Percentiles rank a stretch among this genome's conserved stretches.
phyloP scores from a whole-genome alignment of 2,113 vertebrate species.

The Silurus asotus region DNA sequence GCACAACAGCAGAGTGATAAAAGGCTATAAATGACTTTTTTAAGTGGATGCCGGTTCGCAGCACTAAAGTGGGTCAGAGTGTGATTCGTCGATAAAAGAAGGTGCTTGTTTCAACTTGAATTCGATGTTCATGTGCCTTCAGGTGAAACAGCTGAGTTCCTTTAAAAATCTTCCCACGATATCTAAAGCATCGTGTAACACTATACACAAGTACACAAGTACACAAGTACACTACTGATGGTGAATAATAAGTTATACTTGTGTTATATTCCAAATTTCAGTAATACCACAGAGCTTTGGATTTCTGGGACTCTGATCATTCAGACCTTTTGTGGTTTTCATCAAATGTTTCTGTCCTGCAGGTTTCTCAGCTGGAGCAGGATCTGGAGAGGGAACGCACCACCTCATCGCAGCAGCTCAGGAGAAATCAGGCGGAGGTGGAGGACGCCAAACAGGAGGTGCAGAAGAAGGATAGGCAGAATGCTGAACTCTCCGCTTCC shows the following conservation, averaged over 20 bases:
- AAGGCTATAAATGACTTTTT: background rate
- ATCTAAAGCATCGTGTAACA: background rate
- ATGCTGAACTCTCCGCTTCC: slow-evolving; percentile 72
- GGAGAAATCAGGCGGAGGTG: slow-evolving; percentile 72
- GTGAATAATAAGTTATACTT: background rate
- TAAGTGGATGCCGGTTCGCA: background rate
- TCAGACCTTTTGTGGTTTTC: background rate
- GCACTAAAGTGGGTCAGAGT: background rate
- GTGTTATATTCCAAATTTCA: background rate
- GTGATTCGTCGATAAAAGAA: background rate
- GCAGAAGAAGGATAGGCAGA: slow-evolving; percentile 71
- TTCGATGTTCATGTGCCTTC: background rate
- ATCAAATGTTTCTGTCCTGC: background rate
- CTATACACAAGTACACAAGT: background rate
- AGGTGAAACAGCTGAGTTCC: background rate
- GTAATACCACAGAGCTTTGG: no score
- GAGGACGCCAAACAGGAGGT: slow-evolving; percentile 65
- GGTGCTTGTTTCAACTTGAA: background rate
- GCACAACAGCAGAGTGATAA: background rate
- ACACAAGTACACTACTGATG: background rate
- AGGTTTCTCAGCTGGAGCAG: slow-evolving; percentile 86
- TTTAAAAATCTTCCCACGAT: background rate
- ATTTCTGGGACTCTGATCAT: no score
- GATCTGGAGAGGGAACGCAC: slow-evolving; percentile 80
- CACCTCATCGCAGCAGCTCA: slow-evolving; percentile 72